These are phyloP conservation scores for Mongoloraphidia duomilia DNA, from an alignment of 2,888 invertebrate genomes.

Conservation along the genomic window DNA sequence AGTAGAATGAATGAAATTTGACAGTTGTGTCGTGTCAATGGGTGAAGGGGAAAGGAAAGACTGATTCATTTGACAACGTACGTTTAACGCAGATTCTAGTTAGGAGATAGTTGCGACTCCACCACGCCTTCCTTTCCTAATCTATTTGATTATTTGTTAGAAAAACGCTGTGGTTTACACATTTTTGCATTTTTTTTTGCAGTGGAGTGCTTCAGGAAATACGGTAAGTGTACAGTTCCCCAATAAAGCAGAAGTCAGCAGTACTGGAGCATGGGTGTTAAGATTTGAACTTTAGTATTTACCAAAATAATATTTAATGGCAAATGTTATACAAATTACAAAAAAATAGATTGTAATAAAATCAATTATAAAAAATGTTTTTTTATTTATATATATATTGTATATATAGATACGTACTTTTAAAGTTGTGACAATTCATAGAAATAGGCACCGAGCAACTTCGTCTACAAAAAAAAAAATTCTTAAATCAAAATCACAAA, in stretches of 20 bases:
- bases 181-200: slow-evolving; percentile 22
- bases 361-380: slow-evolving; percentile 3
- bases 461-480: slow-evolving; percentile 54
- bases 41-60: too few species aligned
- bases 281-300: slow-evolving; percentile 37
- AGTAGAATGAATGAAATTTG: too few species aligned
- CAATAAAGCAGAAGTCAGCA: slow-evolving; percentile 26
- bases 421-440: slow-evolving; percentile 54
- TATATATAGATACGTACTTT: slow-evolving; percentile 6
- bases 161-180: background rate
- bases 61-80: too few species aligned
- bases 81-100: too few species aligned
- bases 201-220: slow-evolving; percentile 30
- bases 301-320: slow-evolving; percentile 4
- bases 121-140: too few species aligned
- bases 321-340: background rate
- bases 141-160: background rate
- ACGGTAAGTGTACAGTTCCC: slow-evolving; percentile 28
- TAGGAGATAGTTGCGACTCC: too few species aligned
- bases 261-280: slow-evolving; percentile 33
- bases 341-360: background rate
- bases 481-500: background rate
- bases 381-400: background rate
- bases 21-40: too few species aligned
- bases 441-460: slow-evolving; percentile 79